Conservation (phyloP, 2,113 vertebrate species). For the Vulpes ferrilata region DNA sequence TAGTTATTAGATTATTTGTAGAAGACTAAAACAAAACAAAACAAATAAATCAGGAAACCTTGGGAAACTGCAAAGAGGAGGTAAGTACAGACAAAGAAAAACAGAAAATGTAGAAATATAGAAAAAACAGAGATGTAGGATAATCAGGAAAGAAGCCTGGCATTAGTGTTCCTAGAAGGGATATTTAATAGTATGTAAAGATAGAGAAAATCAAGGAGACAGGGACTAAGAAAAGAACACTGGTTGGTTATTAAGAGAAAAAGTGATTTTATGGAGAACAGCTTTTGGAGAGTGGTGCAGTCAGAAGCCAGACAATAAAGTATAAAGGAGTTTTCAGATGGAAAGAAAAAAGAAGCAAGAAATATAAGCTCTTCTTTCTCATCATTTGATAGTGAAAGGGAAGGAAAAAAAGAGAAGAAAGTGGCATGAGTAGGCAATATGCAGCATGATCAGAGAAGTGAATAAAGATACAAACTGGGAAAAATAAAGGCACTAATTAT, state of each 20-base stretch:
- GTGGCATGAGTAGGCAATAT: neutral
- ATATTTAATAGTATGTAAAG: neutral
- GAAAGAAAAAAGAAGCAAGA: constrained; percentile 14
- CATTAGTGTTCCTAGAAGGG: neutral
- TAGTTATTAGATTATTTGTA: constrained; percentile 15
- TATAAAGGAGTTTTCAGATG: neutral
- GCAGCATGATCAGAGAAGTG: neutral
- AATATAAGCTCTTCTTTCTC: neutral
- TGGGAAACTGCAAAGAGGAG: constrained; percentile 3
- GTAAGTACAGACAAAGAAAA: neutral
- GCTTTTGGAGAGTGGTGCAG: neutral
- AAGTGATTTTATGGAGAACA: neutral
- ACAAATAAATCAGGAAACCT: neutral
- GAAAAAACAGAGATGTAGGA: neutral
- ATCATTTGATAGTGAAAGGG: constrained; percentile 1
- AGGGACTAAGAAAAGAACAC: neutral
- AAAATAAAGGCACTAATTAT: constrained; percentile 34
- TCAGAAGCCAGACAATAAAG: neutral
- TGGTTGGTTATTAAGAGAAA: neutral
- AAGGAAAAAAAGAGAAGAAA: constrained; percentile 18
- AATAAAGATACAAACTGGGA: neutral
- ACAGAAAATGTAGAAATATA: neutral
- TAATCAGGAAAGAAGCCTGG: neutral
- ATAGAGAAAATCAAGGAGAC: neutral
- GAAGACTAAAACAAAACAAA: neutral